Base-by-base conservation (phyloP, 2,113 vertebrate species). In the Ictalurus furcatus region DNA sequence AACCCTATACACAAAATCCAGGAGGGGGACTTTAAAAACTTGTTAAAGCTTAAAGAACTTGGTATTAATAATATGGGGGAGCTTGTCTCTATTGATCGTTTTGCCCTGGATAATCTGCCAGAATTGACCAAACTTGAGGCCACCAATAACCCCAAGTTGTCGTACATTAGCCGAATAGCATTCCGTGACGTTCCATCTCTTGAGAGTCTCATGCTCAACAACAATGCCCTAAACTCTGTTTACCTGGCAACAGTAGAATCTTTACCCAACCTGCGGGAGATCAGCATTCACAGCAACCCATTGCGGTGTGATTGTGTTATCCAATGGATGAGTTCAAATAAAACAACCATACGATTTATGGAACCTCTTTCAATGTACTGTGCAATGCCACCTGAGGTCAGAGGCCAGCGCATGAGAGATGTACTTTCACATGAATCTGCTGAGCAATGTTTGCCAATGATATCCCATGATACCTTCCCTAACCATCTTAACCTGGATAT, bases 51-150 rank as follows among this genome's bases (percentile, higher is more conserved):
- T 78, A 99, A 99, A 91, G 98, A 99, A 90, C 95, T 99, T 4
- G 98, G 98, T 0, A 97, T 99, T 89, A 99, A 99, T 94, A 99
- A 98, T 71, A 99, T 99, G 98, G 97, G 94, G 1, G 98, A 99
- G n/a, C 95, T 99, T 0, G 97, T 98, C 74, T 98, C 97, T 3
- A 95, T 99, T 13, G 98, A 99, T 5, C 96, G 95, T 56, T 97
- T 97, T 0, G 97, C 98, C 0, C 92, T 99, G 86, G 98, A 99
- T 92, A 98, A 99, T 94, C 96, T 99, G 87, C 98, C 98, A 1
- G 98, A 99, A 65, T 96, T 99, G 79, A 98, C 97, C 2, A 99
- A 99, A 91, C 95, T 99, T 12, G 98, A 99, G 91, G 98, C 98
- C 87, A 99, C 98, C 87, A 99, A 98, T 93, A 99, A 99, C 89